Evolutionary conservation across 2,797 vertebrate species (phyloP).

Genomic region (Gouania willdenowi): DNA sequence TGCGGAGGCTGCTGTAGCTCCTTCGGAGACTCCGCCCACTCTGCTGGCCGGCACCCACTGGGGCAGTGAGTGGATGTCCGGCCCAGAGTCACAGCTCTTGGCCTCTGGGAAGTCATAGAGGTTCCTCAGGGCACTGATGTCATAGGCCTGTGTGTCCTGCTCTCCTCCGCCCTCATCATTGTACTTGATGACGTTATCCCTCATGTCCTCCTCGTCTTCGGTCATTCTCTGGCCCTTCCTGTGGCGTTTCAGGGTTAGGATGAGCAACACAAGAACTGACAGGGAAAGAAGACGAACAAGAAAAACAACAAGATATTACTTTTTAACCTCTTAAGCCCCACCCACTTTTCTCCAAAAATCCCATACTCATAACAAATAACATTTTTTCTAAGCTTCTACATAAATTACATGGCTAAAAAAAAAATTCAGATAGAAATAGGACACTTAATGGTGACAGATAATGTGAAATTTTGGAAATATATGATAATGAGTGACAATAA

Average conservation of each 20-base stretch:
- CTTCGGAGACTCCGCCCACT: slow-evolving; percentile 66
- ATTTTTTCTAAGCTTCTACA: too few species aligned
- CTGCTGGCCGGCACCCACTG: slow-evolving; percentile 83
- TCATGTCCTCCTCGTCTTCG: slow-evolving; percentile 97
- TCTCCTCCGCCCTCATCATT: slow-evolving; percentile 97
- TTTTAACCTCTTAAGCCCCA: too few species aligned
- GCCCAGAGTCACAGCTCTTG: slow-evolving; percentile 80
- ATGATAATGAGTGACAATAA: too few species aligned
- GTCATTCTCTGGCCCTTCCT: slow-evolving; percentile 90
- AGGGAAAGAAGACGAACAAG: slow-evolving; percentile 10
- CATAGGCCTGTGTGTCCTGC: slow-evolving; percentile 98
- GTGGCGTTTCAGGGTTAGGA: slow-evolving; percentile 93
- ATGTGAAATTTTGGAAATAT: too few species aligned
- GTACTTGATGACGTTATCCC: slow-evolving; percentile 99
- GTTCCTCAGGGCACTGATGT: slow-evolving; percentile 96
- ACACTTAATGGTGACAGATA: too few species aligned
- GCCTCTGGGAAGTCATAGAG: slow-evolving; percentile 94
- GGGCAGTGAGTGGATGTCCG: slow-evolving; percentile 82
- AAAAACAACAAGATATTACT: too few species aligned
- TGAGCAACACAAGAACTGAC: slow-evolving; percentile 91
- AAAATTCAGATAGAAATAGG: too few species aligned
- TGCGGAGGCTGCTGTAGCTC: slow-evolving; percentile 45
- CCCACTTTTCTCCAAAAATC: too few species aligned
- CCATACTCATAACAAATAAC: too few species aligned
- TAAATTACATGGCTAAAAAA: too few species aligned